Percentiles rank a stretch among this genome's conserved stretches.
Evolutionary conservation across 1,140 invertebrate genomes (phyloP).

Genomic region (Macrobrachium nipponense): DNA sequence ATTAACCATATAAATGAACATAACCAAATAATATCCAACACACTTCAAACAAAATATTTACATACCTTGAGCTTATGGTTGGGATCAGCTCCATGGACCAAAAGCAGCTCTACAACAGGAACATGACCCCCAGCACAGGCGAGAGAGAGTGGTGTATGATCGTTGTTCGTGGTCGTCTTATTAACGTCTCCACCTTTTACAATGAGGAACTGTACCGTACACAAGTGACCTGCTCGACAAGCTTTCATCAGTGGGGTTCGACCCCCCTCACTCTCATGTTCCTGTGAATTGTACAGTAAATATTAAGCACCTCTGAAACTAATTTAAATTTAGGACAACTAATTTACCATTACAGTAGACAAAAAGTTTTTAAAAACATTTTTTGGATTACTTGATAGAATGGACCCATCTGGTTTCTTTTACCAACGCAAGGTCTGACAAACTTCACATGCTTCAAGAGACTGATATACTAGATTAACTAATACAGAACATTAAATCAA

Average conservation of each 20-base stretch:
- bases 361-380: no score
- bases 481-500: background rate
- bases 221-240: constrained; percentile 98
- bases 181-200: constrained; percentile 93
- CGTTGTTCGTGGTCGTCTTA: constrained; percentile 86
- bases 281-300: constrained; percentile 69
- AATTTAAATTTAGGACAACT: background rate
- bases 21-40: no score
- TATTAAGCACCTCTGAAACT: background rate
- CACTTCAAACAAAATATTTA: background rate
- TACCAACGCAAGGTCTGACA: no score
- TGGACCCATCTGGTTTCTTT: no score
- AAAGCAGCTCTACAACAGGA: constrained; percentile 89
- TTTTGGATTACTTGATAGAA: no score
- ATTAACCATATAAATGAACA: background rate
- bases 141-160: constrained; percentile 96
- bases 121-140: constrained; percentile 97
- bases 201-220: constrained; percentile 96
- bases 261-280: constrained; percentile 93
- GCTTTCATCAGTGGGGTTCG: constrained; percentile 98
- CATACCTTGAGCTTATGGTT: constrained; percentile 92
- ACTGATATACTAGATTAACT: background rate
- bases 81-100: constrained; percentile 92
- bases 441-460: background rate
- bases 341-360: no score